Conservation (phyloP, 1,140 invertebrate species). For the Atta cephalotes region DNA sequence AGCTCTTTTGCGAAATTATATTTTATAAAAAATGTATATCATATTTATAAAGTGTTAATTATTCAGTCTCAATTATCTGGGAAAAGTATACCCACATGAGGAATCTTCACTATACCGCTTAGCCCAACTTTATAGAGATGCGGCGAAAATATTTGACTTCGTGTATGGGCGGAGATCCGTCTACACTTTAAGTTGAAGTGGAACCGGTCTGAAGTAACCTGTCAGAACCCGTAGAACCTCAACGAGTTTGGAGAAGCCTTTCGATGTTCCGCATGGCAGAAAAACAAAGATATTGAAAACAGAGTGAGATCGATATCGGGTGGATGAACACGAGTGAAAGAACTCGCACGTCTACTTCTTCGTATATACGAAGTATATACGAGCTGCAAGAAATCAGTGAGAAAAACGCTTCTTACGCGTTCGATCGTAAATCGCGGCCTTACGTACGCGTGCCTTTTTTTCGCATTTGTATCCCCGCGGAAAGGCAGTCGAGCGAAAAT, state of each 20-base stretch:
- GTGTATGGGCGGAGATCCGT: conserved; percentile 55
- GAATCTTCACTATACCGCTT: not conserved
- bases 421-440: conserved; percentile 54
- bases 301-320: conserved; percentile 60
- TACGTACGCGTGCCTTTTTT: conserved; percentile 43
- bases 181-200: conserved; percentile 62
- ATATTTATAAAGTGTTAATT: conserved; percentile 20
- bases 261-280: conserved; percentile 63
- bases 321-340: conserved; percentile 58
- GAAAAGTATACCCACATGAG: not conserved
- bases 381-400: conserved; percentile 50
- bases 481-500: conserved; percentile 50
- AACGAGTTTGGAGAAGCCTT: conserved; percentile 64
- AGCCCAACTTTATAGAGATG: conserved; percentile 28
- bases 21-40: not conserved
- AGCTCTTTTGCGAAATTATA: not conserved
- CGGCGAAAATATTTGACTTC: conserved; percentile 61
- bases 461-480: conserved; percentile 30
- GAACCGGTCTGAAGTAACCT: conserved; percentile 65
- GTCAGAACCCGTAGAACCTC: conserved; percentile 63
- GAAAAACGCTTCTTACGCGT: conserved; percentile 54
- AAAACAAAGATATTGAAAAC: conserved; percentile 64
- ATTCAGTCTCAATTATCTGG: conserved; percentile 13
- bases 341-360: conserved; percentile 58
- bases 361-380: conserved; percentile 23